Evolutionary conservation across 2,113 vertebrate species (phyloP).

Genomic region (Vimba vimba): DNA sequence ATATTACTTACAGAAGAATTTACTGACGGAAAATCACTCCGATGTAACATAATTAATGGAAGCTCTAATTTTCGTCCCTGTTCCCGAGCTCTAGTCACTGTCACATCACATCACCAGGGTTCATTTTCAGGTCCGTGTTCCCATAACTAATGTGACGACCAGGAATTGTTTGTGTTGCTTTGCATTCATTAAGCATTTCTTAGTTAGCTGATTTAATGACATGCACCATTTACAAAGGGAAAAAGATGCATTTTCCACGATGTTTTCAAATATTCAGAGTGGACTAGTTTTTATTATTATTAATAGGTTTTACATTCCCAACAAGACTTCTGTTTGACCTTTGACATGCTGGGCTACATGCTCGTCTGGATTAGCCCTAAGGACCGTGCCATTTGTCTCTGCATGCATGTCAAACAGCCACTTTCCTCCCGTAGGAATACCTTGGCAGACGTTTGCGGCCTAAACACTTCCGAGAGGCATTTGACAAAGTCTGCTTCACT

Average conservation of each 20-base stretch:
- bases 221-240: conserved; percentile 34
- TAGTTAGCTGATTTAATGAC: conserved; percentile 31
- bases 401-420: conserved; percentile 35
- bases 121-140: conserved; percentile 40
- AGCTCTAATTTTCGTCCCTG: conserved; percentile 38
- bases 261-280: conserved; percentile 55
- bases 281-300: conserved; percentile 48
- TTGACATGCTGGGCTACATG: conserved; percentile 26
- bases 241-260: conserved; percentile 46
- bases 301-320: conserved; percentile 56
- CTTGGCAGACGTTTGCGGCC: conserved; percentile 40
- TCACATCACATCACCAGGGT: not conserved
- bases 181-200: conserved; percentile 31
- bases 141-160: conserved; percentile 40
- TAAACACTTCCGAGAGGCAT: conserved; percentile 24
- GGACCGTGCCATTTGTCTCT: not conserved
- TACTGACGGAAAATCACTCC: not conserved
- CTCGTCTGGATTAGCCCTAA: conserved; percentile 1
- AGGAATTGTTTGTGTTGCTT: conserved; percentile 29
- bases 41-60: not conserved
- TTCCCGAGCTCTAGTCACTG: not conserved
- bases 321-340: conserved; percentile 59
- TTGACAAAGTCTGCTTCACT: conserved; percentile 43
- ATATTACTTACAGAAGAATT: not conserved
- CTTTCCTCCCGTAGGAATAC: conserved; percentile 22